Percentiles rank a stretch among this genome's conserved stretches.
Conservation (phyloP, 2,888 invertebrate species). For the Augiades crinisus region DNA sequence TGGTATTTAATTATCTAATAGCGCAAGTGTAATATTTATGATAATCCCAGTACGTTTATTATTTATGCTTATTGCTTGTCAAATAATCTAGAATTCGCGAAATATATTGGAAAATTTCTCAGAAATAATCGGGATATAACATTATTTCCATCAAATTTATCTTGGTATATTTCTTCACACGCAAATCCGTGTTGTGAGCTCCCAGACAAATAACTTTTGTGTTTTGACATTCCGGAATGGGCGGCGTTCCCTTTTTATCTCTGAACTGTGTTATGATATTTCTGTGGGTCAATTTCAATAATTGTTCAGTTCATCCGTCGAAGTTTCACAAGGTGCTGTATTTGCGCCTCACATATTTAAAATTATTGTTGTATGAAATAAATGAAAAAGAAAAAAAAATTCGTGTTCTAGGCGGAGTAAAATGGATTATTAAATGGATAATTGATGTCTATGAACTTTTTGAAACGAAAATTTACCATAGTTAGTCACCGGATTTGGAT, state of each 20-base stretch:
- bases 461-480: no score
- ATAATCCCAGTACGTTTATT: background rate
- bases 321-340: constrained; percentile 1
- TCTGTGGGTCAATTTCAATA: constrained; percentile 10
- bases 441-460: no score
- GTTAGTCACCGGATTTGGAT: no score
- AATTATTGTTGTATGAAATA: background rate
- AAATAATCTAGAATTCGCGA: background rate
- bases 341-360: background rate
- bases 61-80: constrained; percentile 16
- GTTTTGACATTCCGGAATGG: constrained; percentile 11
- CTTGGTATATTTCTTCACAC: constrained; percentile 14
- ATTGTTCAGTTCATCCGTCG: background rate
- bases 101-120: constrained; percentile 9
- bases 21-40: background rate
- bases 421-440: no score
- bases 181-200: constrained; percentile 21
- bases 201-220: constrained; percentile 23
- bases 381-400: no score
- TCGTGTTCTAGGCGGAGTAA: no score
- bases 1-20: background rate
- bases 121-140: constrained; percentile 12
- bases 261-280: background rate
- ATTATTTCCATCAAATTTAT: constrained; percentile 14
- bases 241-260: constrained; percentile 22